Evolutionary conservation across 2,113 vertebrate species (phyloP).

Genomic region (Apus apus): DNA sequence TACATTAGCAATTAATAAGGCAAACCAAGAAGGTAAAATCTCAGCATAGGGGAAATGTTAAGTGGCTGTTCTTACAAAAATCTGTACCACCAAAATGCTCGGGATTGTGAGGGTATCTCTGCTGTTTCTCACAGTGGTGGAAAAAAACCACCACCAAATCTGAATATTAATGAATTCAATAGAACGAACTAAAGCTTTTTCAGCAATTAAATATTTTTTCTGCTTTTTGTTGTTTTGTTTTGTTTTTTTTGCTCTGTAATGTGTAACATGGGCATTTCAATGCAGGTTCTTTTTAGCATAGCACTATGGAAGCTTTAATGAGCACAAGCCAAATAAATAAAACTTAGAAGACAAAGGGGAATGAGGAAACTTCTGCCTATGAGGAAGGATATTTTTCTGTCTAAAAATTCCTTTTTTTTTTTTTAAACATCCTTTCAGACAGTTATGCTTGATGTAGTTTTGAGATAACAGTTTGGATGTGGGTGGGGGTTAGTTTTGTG

Average conservation of each 20-base stretch:
- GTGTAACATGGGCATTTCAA: neutral
- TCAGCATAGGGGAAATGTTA: neutral
- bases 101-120: neutral
- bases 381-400: neutral
- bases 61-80: neutral
- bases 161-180: neutral
- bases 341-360: neutral
- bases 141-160: neutral
- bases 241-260: neutral
- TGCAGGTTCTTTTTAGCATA: neutral
- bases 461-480: neutral
- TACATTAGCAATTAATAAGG: neutral
- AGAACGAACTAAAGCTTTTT: neutral
- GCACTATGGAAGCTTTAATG: rapidly evolving
- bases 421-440: neutral
- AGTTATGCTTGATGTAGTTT: neutral
- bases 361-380: neutral
- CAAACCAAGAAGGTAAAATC: neutral
- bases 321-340: neutral
- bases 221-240: too few relatives aligned
- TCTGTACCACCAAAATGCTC: neutral
- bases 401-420: neutral
- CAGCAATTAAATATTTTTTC: neutral
- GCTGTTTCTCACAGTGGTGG: neutral
- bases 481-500: neutral